Evolutionary conservation across 2,113 vertebrate genomes (phyloP).

Genomic region (Phalacrocorax pelagicus): DNA sequence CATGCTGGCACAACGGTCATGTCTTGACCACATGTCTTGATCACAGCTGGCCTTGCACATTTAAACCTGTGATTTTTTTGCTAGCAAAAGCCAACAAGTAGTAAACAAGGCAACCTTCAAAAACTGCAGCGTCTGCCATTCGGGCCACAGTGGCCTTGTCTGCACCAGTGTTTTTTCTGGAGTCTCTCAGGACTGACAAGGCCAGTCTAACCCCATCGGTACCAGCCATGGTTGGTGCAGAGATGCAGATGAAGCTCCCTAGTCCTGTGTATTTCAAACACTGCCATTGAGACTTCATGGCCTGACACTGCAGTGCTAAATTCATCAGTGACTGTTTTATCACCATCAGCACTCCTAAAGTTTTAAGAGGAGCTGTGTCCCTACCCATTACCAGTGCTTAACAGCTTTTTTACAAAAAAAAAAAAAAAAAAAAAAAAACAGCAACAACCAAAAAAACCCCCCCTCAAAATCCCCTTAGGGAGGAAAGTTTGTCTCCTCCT

Average conservation of each 20-base stretch:
- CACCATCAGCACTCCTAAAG: not conserved
- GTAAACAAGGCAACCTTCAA: not conserved
- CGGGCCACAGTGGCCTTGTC: not conserved
- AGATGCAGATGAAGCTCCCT: not conserved
- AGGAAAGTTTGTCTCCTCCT: not conserved
- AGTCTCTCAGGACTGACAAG: not conserved
- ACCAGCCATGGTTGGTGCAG: not conserved
- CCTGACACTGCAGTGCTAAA: not conserved
- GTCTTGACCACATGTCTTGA: not conserved
- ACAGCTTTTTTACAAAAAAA: not conserved
- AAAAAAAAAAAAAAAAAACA: not conserved
- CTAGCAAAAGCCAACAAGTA: not conserved
- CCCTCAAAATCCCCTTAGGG: not conserved
- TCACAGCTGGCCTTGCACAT: not conserved
- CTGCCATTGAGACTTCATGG: not conserved
- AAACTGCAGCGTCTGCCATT: not conserved
- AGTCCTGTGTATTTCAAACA: not conserved
- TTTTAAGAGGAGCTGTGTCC: not conserved
- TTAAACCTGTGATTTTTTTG: not conserved
- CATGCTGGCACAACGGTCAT: rapidly evolving
- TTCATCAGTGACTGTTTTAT: not conserved
- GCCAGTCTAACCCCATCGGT: not conserved
- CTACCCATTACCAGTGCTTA: not conserved
- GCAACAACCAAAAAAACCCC: not conserved
- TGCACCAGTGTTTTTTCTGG: not conserved